A percentile compares a stretch with the other conserved stretches of the same genome.
Evolutionary conservation across 2,888 invertebrate species (phyloP).

Genomic region (Limnephilus lunatus): DNA sequence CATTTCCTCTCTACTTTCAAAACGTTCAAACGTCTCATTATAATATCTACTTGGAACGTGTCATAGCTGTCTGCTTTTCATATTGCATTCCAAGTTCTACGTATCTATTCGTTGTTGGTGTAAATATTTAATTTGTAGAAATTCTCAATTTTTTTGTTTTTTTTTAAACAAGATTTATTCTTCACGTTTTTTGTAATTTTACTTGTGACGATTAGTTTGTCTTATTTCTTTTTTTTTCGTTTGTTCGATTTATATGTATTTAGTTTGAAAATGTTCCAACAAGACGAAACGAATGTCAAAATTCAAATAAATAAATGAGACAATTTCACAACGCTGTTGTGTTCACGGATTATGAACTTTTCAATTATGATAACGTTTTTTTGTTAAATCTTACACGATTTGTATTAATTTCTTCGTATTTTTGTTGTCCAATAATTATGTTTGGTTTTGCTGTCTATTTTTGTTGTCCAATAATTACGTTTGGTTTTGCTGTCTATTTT

Average conservation of each 20-base stretch:
- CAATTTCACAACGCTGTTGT: background rate
- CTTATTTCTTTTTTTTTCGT: background rate
- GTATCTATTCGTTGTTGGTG: background rate
- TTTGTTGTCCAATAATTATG: background rate
- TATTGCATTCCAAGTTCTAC: background rate
- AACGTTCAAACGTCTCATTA: background rate
- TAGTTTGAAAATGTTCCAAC: background rate
- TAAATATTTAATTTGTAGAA: background rate
- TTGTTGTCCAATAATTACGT: too few species aligned
- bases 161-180: background rate
- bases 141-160: too few species aligned
- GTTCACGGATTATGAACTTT: background rate
- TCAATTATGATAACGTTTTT: background rate
- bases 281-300: background rate
- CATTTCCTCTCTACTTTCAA: background rate
- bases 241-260: background rate
- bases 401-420: background rate
- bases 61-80: background rate
- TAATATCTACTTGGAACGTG: background rate
- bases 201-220: background rate
- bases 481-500: too few species aligned
- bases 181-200: background rate
- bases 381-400: background rate
- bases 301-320: background rate
- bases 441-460: too few species aligned